A percentile compares a stretch with the other conserved stretches of the same genome.
phyloP scores from a whole-genome alignment of 2,888 invertebrate genomes.

The Neoitamus cyanurus region DNA sequence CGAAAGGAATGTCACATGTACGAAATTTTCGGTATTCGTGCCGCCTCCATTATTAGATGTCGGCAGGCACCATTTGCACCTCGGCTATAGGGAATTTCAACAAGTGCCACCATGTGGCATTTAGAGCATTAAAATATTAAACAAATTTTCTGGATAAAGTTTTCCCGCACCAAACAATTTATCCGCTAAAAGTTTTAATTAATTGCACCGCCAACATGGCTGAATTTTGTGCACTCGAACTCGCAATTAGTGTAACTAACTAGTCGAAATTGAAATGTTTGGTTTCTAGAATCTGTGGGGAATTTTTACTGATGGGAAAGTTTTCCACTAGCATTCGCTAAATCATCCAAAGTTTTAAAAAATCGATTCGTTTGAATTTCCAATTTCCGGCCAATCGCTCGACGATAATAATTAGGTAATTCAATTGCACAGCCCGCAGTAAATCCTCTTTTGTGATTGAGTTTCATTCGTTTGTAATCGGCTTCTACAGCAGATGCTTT shows the following conservation, averaged over 20 bases:
- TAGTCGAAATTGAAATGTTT: neutral
- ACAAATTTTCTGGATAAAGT: neutral
- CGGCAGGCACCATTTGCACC: neutral
- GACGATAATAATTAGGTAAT: too few relatives aligned
- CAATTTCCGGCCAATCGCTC: neutral
- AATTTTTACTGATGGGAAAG: neutral
- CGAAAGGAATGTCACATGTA: neutral
- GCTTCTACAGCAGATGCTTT: neutral
- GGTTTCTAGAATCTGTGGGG: neutral
- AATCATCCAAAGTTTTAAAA: neutral
- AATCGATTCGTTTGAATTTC: neutral
- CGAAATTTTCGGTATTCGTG: neutral
- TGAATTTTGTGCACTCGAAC: neutral
- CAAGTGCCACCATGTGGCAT: slow-evolving; percentile 2
- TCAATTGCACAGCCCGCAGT: neutral
- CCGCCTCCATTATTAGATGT: neutral
- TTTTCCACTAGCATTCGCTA: neutral
- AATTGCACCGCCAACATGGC: neutral
- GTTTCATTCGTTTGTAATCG: neutral
- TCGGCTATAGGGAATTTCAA: neutral
- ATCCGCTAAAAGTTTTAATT: neutral
- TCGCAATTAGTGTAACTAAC: neutral
- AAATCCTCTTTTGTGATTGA: neutral
- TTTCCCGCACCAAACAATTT: neutral
- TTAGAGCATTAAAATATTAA: neutral